Conservation (phyloP, 2,797 vertebrate genomes). For the Picus viridis region DNA sequence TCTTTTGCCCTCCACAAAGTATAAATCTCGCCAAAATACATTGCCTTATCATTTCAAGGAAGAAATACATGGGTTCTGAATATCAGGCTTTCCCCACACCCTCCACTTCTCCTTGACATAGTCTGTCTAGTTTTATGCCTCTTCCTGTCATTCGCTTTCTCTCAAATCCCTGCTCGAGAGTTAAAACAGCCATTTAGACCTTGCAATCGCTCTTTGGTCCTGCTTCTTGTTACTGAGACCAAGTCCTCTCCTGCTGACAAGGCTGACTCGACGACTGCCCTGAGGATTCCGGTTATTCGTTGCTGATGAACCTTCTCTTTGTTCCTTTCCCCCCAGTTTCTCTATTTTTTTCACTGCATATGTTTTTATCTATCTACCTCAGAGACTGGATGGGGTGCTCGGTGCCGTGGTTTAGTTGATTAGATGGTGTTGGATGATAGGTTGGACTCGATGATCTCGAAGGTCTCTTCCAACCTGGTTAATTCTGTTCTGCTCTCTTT, state of each 20-base stretch:
- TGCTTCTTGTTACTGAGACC: not conserved
- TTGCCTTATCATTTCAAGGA: not conserved
- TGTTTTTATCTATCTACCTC: not conserved
- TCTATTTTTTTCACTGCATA: not conserved
- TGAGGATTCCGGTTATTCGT: not conserved
- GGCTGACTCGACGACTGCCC: not conserved
- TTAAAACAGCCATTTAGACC: not conserved
- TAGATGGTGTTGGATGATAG: too few relatives aligned
- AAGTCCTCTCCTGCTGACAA: not conserved
- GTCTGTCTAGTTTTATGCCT: not conserved
- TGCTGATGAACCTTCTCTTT: not conserved
- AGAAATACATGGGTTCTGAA: not conserved
- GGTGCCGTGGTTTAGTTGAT: too few relatives aligned
- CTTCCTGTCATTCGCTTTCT: not conserved
- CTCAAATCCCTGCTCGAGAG: not conserved
- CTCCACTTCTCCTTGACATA: not conserved
- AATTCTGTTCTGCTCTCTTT: not conserved
- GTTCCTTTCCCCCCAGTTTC: not conserved
- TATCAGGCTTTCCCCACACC: not conserved
- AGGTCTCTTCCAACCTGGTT: too few relatives aligned
- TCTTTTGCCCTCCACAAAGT: not conserved
- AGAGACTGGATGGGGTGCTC: too few relatives aligned
- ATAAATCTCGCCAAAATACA: conserved; percentile 11
- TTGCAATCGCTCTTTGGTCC: not conserved
- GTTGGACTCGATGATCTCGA: too few relatives aligned